A percentile compares a stretch with the other conserved stretches of the same genome.
These are phyloP conservation scores for Penaeus indicus DNA, from an alignment of 1,140 invertebrate genomes.

Conservation along the genomic window DNA sequence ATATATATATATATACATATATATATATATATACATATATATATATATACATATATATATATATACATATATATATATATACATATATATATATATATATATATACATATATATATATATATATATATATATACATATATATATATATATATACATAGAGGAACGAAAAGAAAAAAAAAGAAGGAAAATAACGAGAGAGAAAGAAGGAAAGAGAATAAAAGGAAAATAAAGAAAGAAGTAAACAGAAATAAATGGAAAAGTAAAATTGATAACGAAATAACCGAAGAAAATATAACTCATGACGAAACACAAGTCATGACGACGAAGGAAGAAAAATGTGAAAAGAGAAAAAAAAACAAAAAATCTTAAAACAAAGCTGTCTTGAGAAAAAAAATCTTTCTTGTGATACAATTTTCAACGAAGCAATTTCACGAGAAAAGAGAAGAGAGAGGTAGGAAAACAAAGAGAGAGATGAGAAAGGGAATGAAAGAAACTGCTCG, in stretches of 20 bases:
- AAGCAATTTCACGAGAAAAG: too few relatives aligned
- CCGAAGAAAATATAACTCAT: neutral
- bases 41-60: slow-evolving; percentile 16
- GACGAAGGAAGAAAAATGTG: too few relatives aligned
- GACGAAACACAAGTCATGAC: too few relatives aligned
- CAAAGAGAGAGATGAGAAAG: neutral
- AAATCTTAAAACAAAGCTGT: neutral
- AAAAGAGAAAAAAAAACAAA: neutral
- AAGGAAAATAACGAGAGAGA: neutral
- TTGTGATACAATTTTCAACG: too few relatives aligned
- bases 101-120: neutral
- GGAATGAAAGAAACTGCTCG: neutral
- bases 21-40: slow-evolving; percentile 27
- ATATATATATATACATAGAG: slow-evolving; percentile 4
- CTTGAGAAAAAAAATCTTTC: too few relatives aligned
- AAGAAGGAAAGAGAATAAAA: neutral
- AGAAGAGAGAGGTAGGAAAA: neutral
- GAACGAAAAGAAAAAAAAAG: neutral
- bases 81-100: slow-evolving; percentile 27
- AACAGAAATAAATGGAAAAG: neutral
- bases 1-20: slow-evolving; percentile 16
- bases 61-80: slow-evolving; percentile 63
- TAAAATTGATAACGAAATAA: too few relatives aligned
- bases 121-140: slow-evolving; percentile 20
- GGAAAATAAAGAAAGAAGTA: neutral